These are phyloP conservation scores for Bos indicus DNA, from an alignment of 2,113 vertebrate genomes.

Conservation along the genomic window DNA sequence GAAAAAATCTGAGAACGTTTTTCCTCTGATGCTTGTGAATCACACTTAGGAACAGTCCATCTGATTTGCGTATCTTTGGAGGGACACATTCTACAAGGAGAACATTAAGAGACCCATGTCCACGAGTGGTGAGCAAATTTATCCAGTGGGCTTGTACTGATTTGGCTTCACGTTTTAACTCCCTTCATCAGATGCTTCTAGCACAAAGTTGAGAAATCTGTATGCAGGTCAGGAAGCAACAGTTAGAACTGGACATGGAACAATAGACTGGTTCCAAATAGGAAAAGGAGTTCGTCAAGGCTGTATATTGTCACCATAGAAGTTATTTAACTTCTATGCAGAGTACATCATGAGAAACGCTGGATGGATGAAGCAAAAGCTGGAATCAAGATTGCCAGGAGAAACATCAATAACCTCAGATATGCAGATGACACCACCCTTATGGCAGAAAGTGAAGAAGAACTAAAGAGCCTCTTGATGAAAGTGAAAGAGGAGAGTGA, in stretches of 20 bases:
- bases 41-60: background rate
- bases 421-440: background rate
- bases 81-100: background rate
- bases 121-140: background rate
- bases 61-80: background rate
- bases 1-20: background rate
- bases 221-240: background rate
- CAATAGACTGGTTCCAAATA: background rate
- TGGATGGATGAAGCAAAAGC: background rate
- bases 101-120: background rate
- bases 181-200: background rate
- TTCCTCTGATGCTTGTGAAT: background rate
- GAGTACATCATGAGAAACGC: background rate
- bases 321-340: background rate
- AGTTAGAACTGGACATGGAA: background rate
- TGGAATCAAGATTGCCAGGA: background rate
- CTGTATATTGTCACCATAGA: background rate
- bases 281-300: fast-evolving
- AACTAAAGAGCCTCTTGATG: background rate
- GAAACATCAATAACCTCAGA: background rate
- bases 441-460: background rate
- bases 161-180: background rate
- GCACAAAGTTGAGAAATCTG: background rate
- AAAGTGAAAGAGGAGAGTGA: background rate
- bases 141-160: background rate